Percentiles rank a stretch among this genome's conserved stretches.
These are phyloP conservation scores for Etia nguti DNA, from an alignment of 2,113 vertebrate species.

Conservation along the genomic window DNA sequence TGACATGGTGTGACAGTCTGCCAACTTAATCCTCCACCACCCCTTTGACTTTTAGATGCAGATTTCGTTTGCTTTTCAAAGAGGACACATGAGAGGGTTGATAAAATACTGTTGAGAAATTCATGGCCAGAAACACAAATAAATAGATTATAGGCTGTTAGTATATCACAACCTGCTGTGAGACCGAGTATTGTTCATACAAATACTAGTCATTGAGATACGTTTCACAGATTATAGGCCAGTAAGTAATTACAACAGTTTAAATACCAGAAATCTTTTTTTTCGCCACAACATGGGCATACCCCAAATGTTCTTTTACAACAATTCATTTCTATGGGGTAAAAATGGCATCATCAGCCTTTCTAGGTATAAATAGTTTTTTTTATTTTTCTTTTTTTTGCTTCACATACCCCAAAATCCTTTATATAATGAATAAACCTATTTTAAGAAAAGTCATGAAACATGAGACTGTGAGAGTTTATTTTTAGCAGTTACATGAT, in stretches of 20 bases:
- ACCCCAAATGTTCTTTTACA: background rate
- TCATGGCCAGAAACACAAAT: background rate
- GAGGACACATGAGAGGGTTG: background rate
- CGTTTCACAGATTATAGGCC: background rate
- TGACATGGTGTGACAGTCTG: background rate
- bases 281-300: background rate
- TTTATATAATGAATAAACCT: background rate
- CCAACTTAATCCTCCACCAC: background rate
- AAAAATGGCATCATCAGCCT: background rate
- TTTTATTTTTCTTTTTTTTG: accelerated
- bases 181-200: background rate
- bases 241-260: background rate
- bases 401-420: background rate
- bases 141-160: background rate
- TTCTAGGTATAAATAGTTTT: background rate
- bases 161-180: background rate
- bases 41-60: background rate
- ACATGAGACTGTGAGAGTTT: background rate
- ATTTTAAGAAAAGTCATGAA: background rate
- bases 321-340: background rate
- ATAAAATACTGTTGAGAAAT: background rate
- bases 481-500: background rate
- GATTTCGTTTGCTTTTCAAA: background rate
- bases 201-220: background rate
- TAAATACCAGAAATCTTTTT: background rate